Percentiles rank a stretch among this genome's conserved stretches.
Conservation (phyloP, 1,140 invertebrate species). For the Neoseiulus cucumeris region DNA sequence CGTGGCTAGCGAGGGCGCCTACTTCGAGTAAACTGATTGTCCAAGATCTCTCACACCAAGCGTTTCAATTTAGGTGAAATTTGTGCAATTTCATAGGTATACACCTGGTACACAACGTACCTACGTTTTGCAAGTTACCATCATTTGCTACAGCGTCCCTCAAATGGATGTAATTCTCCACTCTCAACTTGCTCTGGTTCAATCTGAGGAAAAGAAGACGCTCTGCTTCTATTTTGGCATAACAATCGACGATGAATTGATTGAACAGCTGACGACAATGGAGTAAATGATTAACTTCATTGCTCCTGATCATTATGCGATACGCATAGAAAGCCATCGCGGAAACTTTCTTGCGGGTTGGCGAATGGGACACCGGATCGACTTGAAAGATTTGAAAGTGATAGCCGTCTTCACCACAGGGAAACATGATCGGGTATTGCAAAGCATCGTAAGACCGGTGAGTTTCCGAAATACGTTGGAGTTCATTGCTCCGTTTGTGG, state of each 20-base stretch:
- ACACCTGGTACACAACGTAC: no score
- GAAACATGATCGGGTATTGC: slow-evolving; percentile 33
- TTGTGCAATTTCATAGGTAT: no score
- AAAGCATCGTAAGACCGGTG: slow-evolving; percentile 31
- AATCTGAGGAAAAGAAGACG: slow-evolving; percentile 15
- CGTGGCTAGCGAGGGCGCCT: no score
- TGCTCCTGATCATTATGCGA: no score
- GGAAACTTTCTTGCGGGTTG: neutral
- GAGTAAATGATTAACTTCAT: neutral
- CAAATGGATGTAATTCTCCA: slow-evolving; percentile 16
- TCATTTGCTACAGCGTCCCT: slow-evolving; percentile 15
- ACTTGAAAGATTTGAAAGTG: neutral
- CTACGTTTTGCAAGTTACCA: slow-evolving; percentile 14
- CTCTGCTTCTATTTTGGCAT: neutral
- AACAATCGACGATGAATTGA: neutral
- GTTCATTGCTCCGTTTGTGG: slow-evolving; percentile 11
- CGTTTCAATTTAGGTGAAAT: no score
- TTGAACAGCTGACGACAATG: neutral
- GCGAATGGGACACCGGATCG: no score
- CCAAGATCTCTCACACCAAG: no score
- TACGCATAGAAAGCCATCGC: neutral
- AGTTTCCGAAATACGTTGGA: slow-evolving; percentile 27
- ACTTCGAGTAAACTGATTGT: no score
- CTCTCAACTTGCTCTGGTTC: slow-evolving; percentile 13
- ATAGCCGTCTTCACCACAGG: slow-evolving; percentile 28